Conservation (phyloP, 2,113 vertebrate genomes). For the Origma solitaria region DNA sequence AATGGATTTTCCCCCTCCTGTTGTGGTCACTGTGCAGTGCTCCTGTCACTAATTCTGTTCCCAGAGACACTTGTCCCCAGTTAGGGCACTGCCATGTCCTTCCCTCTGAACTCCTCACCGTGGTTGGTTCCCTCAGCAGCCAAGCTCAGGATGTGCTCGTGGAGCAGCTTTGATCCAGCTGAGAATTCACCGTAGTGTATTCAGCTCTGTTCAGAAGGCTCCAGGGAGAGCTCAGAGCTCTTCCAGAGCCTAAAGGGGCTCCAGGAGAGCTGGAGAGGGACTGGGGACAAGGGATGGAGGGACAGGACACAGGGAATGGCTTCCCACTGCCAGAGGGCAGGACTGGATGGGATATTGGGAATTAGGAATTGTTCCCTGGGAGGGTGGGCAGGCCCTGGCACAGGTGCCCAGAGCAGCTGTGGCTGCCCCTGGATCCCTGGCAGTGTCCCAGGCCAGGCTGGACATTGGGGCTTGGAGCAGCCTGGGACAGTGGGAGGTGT, state of each 20-base stretch:
- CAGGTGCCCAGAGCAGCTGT: not conserved
- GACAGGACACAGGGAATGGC: not conserved
- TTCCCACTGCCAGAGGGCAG: not conserved
- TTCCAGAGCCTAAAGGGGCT: not conserved
- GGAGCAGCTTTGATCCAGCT: not conserved
- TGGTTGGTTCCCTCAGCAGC: not conserved
- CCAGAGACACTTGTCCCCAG: not conserved
- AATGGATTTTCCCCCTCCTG: not conserved
- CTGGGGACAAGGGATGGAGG: not conserved
- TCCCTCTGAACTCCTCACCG: not conserved
- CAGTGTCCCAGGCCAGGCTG: not conserved
- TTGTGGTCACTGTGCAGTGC: not conserved
- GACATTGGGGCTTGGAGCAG: not conserved
- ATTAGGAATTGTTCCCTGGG: not conserved
- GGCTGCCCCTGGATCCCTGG: not conserved
- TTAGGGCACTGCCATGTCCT: fast-evolving
- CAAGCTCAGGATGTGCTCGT: fast-evolving
- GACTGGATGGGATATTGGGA: not conserved
- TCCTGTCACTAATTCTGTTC: not conserved
- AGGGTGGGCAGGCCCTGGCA: not conserved
- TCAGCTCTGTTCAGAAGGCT: too few relatives aligned
- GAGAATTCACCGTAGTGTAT: not conserved
- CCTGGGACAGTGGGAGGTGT: not conserved
- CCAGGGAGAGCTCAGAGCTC: not conserved
- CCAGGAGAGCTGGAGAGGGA: not conserved